Evolutionary conservation across 2,113 vertebrate species (phyloP).

Genomic region (Cranoglanis bouderius): DNA sequence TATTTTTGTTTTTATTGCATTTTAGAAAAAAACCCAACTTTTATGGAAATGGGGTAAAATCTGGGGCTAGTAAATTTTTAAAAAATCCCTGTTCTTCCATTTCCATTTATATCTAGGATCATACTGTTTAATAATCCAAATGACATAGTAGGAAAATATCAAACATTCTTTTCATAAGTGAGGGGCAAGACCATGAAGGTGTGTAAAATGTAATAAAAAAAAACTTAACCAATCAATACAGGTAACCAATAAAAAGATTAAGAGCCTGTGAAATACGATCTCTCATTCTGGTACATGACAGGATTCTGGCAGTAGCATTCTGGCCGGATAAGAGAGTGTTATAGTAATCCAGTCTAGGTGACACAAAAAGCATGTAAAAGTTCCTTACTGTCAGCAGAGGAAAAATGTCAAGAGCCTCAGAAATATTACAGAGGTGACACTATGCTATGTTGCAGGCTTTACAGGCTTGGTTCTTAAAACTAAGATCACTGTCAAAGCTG

Average conservation of each 20-base stretch:
- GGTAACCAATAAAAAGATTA: background rate
- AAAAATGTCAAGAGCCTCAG: conserved; percentile 12
- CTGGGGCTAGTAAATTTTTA: background rate
- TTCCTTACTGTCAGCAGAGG: conserved; percentile 26
- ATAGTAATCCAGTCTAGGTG: conserved; percentile 25
- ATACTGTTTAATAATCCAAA: background rate
- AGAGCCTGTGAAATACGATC: background rate
- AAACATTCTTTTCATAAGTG: background rate
- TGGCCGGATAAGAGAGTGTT: background rate
- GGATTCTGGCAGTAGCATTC: conserved; percentile 21
- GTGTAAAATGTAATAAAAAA: background rate
- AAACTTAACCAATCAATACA: conserved; percentile 23
- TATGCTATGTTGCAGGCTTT: conserved; percentile 21
- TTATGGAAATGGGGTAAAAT: too few relatives aligned
- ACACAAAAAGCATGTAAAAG: conserved; percentile 21
- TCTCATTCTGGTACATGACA: conserved; percentile 27
- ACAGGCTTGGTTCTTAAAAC: conserved; percentile 5
- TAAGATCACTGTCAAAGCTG: conserved; percentile 23
- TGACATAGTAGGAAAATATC: background rate
- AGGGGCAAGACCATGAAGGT: background rate
- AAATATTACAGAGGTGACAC: conserved; percentile 30
- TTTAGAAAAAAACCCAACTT: too few relatives aligned
- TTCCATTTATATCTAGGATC: background rate
- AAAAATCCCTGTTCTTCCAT: background rate
- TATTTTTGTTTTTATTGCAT: too few relatives aligned